Evolutionary conservation across 2,113 vertebrate species (phyloP), one percentile per base, ranked within the genome.

Genomic region (Brienomyrus brachyistius): DNA sequence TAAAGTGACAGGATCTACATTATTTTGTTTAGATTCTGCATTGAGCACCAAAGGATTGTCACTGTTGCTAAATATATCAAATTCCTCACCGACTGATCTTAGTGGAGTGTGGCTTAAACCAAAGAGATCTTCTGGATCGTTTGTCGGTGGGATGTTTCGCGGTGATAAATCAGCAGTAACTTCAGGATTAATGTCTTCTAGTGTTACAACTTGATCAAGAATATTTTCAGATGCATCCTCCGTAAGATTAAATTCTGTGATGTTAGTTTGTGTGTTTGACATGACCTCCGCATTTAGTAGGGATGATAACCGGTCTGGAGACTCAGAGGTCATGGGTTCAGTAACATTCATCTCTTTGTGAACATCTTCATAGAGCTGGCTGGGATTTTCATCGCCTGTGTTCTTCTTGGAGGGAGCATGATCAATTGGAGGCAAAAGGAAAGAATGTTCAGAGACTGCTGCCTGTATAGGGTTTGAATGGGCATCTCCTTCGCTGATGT

Each of bases 41-140:
- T 92, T 66, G n/a, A 88, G 84, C 10, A 74, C 43, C 13, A 47
- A 84, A 8, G 89, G 59, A 50, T 91, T 70, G 89, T 27, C 88
- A n/a, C 74, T 70, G 45, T 89, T 43, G 0, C n/a, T 51, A 77
- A 87, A 74, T 2, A 47, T 88, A 40, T 4, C 56, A 77, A 88
- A 70, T 21, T 93, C 83, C 10, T 35, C 90, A 88, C 90, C 87
- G 47, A 0, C 2, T n/a, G 56, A 31, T 52, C 35, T 54, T 17
- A 89, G 21, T 52, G 50, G 47, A 56, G 91, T 27, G 23, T 91
- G 59, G n/a, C 91, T 77, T 6, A 93, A 47, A 4, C 6, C 85
- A 19, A 93, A 87, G 1, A 45, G 35, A 83, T 92, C 89, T 11
- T 83, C 43, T 40, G 89, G 54, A 74, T 48, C 40, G 66, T 70